phyloP scores from a whole-genome alignment of 2,888 invertebrate species.

The Panzeria rudis region DNA sequence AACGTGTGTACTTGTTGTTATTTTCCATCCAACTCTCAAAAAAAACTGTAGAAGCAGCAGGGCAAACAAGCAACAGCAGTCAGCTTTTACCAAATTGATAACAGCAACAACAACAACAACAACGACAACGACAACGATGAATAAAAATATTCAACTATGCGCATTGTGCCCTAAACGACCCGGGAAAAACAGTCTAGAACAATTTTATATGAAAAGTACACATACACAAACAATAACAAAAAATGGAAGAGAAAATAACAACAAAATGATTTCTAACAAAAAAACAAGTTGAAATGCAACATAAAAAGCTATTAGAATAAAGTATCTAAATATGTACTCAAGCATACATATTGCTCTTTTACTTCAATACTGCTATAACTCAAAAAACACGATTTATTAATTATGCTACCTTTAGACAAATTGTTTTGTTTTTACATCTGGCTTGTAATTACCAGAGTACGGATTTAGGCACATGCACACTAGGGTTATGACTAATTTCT shows the following conservation, averaged over 20 bases:
- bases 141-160: conserved; percentile 77
- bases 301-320: conserved; percentile 8
- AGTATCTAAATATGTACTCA: conserved; percentile 1
- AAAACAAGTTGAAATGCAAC: conserved; percentile 49
- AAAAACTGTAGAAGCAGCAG: conserved; percentile 32
- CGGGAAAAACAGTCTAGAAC: conserved; percentile 73
- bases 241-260: conserved; percentile 8
- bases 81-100: conserved; percentile 34
- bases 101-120: conserved; percentile 37
- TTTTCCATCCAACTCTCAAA: conserved; percentile 35
- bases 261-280: neutral
- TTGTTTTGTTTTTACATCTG: no score
- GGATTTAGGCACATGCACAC: no score
- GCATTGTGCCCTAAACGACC: conserved; percentile 77
- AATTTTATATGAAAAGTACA: conserved; percentile 41
- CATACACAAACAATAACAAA: conserved; percentile 11
- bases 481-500: no score
- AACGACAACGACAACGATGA: conserved; percentile 31
- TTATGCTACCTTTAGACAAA: no score
- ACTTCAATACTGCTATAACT: neutral
- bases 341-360: neutral
- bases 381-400: neutral
- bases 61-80: conserved; percentile 48
- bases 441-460: no score
- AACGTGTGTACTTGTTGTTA: conserved; percentile 19